A percentile compares a stretch with the other conserved stretches of the same genome.
Evolutionary conservation across 2,888 invertebrate genomes (phyloP).

Genomic region (Eupsilia transversa): DNA sequence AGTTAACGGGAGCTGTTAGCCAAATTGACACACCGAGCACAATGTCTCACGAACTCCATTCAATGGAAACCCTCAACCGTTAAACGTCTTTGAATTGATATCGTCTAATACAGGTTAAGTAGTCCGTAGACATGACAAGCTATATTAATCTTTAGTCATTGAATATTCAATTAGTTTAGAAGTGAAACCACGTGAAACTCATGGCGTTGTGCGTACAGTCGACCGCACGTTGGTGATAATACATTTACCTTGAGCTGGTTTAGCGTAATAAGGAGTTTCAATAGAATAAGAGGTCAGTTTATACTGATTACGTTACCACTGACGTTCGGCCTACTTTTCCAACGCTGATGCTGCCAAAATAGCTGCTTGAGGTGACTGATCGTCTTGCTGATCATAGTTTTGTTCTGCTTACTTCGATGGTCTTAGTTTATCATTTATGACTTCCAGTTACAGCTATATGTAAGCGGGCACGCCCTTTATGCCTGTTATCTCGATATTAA

Average conservation of each 20-base stretch:
- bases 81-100: constrained; percentile 28
- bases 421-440: too few species aligned
- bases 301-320: background rate
- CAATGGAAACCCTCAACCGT: constrained; percentile 15
- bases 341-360: too few species aligned
- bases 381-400: too few species aligned
- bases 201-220: too few species aligned
- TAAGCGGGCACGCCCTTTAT: too few species aligned
- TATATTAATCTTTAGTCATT: constrained; percentile 4
- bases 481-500: too few species aligned
- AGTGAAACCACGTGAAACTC: background rate
- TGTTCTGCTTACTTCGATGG: too few species aligned
- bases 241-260: too few species aligned
- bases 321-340: background rate
- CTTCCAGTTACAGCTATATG: too few species aligned
- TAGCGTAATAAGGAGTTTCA: too few species aligned
- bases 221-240: too few species aligned
- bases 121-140: constrained; percentile 3
- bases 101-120: constrained; percentile 21
- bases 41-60: constrained; percentile 25
- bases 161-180: constrained; percentile 5
- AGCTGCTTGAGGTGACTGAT: too few species aligned
- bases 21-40: constrained; percentile 12
- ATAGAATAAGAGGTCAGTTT: background rate
- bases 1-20: background rate